Conservation (phyloP, 2,797 vertebrate genomes). For the Cuniculus paca region DNA sequence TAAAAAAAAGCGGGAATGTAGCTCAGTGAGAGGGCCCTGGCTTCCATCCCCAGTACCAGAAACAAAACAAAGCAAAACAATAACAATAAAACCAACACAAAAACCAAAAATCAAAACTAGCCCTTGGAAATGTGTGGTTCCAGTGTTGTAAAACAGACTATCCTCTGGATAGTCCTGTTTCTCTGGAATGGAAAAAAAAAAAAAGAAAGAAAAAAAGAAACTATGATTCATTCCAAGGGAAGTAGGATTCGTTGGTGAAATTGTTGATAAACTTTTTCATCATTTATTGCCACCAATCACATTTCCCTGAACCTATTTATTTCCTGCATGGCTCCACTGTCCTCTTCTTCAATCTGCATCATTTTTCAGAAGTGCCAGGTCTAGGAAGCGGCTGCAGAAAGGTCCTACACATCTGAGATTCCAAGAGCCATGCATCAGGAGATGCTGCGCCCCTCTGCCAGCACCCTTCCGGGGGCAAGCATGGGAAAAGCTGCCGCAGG, state of each 20-base stretch:
- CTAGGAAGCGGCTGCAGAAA: not conserved
- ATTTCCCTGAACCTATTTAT: not conserved
- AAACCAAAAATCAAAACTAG: not conserved
- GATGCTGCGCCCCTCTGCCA: not conserved
- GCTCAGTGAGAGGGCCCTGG: not conserved
- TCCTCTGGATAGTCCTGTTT: not conserved
- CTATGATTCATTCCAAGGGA: conserved; percentile 19
- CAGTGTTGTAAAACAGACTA: not conserved
- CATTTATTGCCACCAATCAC: not conserved
- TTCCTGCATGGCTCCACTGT: not conserved
- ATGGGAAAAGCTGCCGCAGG: not conserved
- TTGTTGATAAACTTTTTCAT: conserved; percentile 23
- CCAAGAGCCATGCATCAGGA: not conserved
- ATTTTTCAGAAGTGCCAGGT: not conserved
- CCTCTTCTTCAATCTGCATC: not conserved
- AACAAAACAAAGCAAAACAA: not conserved
- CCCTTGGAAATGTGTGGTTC: not conserved
- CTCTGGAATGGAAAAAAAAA: not conserved
- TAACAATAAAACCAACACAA: not conserved
- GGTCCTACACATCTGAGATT: not conserved
- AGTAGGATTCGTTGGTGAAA: conserved; percentile 61
- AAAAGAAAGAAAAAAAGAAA: not conserved
- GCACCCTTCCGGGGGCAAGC: not conserved
- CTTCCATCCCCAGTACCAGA: not conserved
- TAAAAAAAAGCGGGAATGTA: not conserved